These are phyloP conservation scores for Drosophila neonasuta DNA, from an alignment of 2,888 invertebrate genomes.

Conservation along the genomic window DNA sequence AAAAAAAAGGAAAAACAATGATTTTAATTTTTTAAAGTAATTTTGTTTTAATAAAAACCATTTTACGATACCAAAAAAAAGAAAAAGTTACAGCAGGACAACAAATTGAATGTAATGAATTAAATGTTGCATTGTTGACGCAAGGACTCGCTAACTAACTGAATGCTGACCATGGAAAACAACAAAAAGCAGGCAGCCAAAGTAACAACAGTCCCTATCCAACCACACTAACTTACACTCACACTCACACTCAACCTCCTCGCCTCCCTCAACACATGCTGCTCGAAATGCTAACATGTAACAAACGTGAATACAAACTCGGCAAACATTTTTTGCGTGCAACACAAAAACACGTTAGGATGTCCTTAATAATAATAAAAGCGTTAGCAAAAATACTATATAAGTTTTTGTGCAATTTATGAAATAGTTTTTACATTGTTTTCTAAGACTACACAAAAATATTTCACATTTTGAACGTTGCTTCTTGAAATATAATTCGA, in stretches of 20 bases:
- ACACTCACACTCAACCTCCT: background rate
- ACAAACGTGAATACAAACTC: conserved; percentile 20
- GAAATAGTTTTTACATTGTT: conserved; percentile 1
- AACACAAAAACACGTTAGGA: conserved; percentile 7
- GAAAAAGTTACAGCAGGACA: conserved; percentile 1
- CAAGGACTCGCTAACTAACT: conserved; percentile 20
- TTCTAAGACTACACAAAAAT: too few species aligned
- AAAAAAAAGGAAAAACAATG: conserved; percentile 33
- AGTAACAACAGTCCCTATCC: conserved; percentile 12
- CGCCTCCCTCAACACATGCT: background rate
- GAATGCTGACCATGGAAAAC: conserved; percentile 34
- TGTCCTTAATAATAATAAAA: conserved; percentile 5
- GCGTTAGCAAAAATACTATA: conserved; percentile 10
- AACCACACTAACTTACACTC: background rate
- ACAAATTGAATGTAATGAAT: conserved; percentile 19
- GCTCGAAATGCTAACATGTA: conserved; percentile 18
- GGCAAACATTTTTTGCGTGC: conserved; percentile 1
- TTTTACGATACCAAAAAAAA: conserved; percentile 2
- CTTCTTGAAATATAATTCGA: too few species aligned
- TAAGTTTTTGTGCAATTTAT: conserved; percentile 12
- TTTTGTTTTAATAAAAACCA: conserved; percentile 32
- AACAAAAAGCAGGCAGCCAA: conserved; percentile 26
- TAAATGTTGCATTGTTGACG: conserved; percentile 31
- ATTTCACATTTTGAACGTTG: too few species aligned
- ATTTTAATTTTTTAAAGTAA: conserved; percentile 58